Evolutionary conservation across 2,888 invertebrate species (phyloP), one percentile per base, ranked within the genome.

Genomic region (Philaethria dido): DNA sequence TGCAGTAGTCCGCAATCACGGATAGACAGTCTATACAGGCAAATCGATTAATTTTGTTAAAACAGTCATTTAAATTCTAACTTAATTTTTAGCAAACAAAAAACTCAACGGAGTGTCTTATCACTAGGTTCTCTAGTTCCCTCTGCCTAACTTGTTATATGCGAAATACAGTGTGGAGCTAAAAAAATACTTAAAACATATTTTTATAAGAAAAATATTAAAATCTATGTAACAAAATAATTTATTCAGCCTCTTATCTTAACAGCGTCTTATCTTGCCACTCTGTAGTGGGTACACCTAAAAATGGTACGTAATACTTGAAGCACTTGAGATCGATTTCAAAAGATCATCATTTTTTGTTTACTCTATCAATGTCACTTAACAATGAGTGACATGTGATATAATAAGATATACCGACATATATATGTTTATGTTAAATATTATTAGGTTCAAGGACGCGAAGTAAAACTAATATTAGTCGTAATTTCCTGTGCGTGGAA

Each of bases 261-360:
- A 16, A 33, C 29, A 33, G 2, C 52, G 29, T 5, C 16, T 52
- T 52, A 52, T 33, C 52, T 52, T 14, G 5, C n/a, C 16, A 13
- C 8, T 16, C 1, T 33, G 5, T 52, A 52, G 11, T 18, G 16
- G 25, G 16, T 16, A 29, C 16, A 29, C 16, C 52, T 33, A 52
- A 33, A 52, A 16, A 3, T n/a, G 50, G n/a, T 25, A 50, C 11
- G 16, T 52, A 52, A 29, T 9, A 52, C n/a, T 50, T 48, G 14
- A 22, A 48, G 4, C 13, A 47, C 14, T 48, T 50, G n/a, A 25
- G 50, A 50, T 50, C 25, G 25, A 48, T 50, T 50, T 50, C 29
- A 3, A 18, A 52, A 16, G 0, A 25, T 13, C 29, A 16, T 11
- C 11, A 9, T 52, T 29, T 20, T 52, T 13, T 52, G 52, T 52